A percentile compares a stretch with the other conserved stretches of the same genome.
phyloP scores from a whole-genome alignment of 2,113 vertebrate genomes.

The Pedionomus torquatus region DNA sequence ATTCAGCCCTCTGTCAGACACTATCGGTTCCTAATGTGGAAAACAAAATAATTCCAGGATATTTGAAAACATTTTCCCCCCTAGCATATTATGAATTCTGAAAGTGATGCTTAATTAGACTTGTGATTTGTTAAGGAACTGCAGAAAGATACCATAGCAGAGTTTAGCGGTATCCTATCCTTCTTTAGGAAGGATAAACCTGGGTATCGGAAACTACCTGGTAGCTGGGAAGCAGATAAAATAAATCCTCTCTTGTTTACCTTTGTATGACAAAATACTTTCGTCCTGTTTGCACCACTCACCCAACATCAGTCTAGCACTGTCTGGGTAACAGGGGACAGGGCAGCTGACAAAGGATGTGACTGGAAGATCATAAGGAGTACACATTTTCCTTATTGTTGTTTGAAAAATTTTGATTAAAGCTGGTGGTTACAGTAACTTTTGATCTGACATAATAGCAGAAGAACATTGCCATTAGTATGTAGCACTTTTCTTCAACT shows the following conservation, averaged over 20 bases:
- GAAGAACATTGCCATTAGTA: neutral
- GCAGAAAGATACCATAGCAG: neutral
- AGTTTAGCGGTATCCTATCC: neutral
- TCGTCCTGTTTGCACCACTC: neutral
- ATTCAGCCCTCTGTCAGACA: neutral
- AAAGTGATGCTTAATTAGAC: constrained; percentile 53
- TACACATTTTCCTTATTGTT: neutral
- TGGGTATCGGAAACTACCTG: constrained; percentile 14
- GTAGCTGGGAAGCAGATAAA: constrained; percentile 38
- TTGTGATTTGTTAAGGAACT: constrained; percentile 51
- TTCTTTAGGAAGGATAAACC: constrained; percentile 53
- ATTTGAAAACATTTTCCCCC: neutral
- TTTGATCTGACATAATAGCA: neutral
- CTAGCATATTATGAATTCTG: constrained; percentile 34
- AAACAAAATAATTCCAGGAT: neutral
- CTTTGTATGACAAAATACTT: constrained; percentile 21
- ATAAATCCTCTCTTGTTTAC: constrained; percentile 2
- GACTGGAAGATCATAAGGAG: neutral
- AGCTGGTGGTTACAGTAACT: neutral
- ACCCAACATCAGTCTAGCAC: neutral
- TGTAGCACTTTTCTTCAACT: neutral
- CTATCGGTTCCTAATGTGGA: neutral
- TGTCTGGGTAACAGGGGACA: neutral
- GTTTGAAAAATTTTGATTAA: neutral
- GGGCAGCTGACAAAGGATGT: neutral